Conservation (phyloP, 1,140 invertebrate species). For the Zaprionus vittiger region DNA sequence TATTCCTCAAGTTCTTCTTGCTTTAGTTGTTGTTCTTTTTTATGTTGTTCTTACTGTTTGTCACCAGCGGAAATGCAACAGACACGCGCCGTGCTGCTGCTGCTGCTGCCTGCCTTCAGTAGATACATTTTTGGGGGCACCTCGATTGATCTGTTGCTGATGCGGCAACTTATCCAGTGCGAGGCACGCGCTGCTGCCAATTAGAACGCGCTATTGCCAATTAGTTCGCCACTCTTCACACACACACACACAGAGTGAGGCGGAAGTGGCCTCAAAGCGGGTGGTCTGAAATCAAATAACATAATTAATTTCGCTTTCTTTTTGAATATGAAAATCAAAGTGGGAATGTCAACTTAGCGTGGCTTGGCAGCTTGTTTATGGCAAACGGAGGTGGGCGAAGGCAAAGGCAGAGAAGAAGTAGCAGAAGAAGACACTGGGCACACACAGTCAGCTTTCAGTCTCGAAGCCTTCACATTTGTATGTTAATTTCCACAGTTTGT, state of each 20-base stretch:
- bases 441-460: not conserved
- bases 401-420: too few relatives aligned
- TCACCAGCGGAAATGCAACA: slow-evolving; percentile 44
- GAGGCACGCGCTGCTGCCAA: not conserved
- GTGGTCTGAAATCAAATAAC: not conserved
- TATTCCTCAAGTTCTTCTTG: too few relatives aligned
- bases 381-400: not conserved
- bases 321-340: slow-evolving; percentile 1
- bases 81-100: slow-evolving; percentile 14
- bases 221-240: not conserved
- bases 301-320: not conserved
- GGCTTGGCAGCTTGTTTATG: not conserved
- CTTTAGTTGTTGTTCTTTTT: not conserved
- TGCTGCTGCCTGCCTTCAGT: slow-evolving; percentile 2
- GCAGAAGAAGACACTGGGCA: not conserved
- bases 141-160: slow-evolving; percentile 5
- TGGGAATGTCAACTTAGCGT: not conserved
- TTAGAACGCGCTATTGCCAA: not conserved
- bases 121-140: not conserved
- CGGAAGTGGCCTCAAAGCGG: not conserved
- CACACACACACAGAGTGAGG: not conserved
- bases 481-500: slow-evolving; percentile 33
- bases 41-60: not conserved
- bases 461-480: slow-evolving; percentile 26
- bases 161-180: slow-evolving; percentile 1